Evolutionary conservation across 2,113 vertebrate genomes (phyloP).

Genomic region (Dasypus novemcinctus): DNA sequence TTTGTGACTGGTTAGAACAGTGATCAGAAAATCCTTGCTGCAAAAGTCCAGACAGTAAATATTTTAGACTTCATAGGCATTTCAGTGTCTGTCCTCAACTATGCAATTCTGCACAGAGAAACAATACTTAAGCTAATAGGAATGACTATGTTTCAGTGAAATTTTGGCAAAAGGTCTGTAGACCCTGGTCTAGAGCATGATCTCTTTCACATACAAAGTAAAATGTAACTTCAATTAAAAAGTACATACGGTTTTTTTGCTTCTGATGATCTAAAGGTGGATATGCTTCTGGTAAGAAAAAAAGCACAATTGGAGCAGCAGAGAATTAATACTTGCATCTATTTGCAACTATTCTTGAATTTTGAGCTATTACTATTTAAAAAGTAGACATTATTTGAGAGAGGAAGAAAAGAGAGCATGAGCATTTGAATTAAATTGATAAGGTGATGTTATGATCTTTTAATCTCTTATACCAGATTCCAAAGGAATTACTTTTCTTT

Average conservation of each 20-base stretch:
- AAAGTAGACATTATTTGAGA: slow-evolving; percentile 6
- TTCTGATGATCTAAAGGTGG: slow-evolving; percentile 29
- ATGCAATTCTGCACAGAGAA: not conserved
- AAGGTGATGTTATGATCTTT: not conserved
- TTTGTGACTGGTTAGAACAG: not conserved
- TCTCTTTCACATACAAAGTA: not conserved
- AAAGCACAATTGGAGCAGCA: slow-evolving; percentile 20
- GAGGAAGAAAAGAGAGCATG: slow-evolving; percentile 14
- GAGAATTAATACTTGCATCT: not conserved
- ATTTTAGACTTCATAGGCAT: not conserved
- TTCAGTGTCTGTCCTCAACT: not conserved
- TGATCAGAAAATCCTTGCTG: not conserved
- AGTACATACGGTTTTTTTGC: slow-evolving; percentile 50
- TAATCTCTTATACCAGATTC: not conserved
- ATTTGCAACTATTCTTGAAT: not conserved
- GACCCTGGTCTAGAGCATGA: not conserved
- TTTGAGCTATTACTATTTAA: not conserved
- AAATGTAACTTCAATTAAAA: slow-evolving; percentile 14
- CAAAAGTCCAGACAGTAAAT: not conserved
- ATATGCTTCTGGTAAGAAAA: slow-evolving; percentile 42
- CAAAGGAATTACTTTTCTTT: not conserved
- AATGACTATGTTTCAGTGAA: not conserved
- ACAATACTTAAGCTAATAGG: not conserved
- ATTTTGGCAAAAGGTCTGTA: not conserved
- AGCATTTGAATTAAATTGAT: not conserved